These are phyloP conservation scores for Diadegma fenestrale DNA, from an alignment of 2,888 invertebrate species.

Conservation along the genomic window DNA sequence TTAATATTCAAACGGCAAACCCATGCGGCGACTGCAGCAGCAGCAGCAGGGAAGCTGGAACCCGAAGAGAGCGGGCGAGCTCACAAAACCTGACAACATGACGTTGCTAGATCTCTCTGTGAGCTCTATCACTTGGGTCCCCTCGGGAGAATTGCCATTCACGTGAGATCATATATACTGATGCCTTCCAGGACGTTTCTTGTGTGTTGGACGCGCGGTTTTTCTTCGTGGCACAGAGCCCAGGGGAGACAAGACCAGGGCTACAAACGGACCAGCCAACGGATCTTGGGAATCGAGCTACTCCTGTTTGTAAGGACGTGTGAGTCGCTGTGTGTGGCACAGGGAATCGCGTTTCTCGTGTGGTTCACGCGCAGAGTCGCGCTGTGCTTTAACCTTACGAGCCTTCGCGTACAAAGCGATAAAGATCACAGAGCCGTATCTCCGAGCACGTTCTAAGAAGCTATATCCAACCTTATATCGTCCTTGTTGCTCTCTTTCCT, in stretches of 20 bases:
- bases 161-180: constrained; percentile 46
- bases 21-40: constrained; percentile 28
- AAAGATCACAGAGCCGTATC: constrained; percentile 75
- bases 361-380: constrained; percentile 45
- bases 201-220: constrained; percentile 44
- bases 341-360: constrained; percentile 54
- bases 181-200: constrained; percentile 15
- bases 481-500: constrained; percentile 22
- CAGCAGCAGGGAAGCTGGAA: constrained; percentile 15
- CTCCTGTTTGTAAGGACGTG: not conserved
- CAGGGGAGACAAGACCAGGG: constrained; percentile 20
- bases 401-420: constrained; percentile 71
- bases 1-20: constrained; percentile 60
- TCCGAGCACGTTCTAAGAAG: constrained; percentile 72
- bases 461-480: constrained; percentile 73
- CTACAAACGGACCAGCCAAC: constrained; percentile 43
- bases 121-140: constrained; percentile 55
- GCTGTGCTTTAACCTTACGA: constrained; percentile 58
- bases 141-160: constrained; percentile 56
- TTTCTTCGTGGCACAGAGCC: constrained; percentile 35
- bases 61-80: constrained; percentile 1
- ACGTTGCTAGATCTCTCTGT: constrained; percentile 45
- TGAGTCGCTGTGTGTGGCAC: constrained; percentile 17
- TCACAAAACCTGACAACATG: constrained; percentile 52
- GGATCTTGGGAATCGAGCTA: constrained; percentile 55